Evolutionary conservation across 2,888 invertebrate species (phyloP).

Genomic region (Drosophila kanekoi): DNA sequence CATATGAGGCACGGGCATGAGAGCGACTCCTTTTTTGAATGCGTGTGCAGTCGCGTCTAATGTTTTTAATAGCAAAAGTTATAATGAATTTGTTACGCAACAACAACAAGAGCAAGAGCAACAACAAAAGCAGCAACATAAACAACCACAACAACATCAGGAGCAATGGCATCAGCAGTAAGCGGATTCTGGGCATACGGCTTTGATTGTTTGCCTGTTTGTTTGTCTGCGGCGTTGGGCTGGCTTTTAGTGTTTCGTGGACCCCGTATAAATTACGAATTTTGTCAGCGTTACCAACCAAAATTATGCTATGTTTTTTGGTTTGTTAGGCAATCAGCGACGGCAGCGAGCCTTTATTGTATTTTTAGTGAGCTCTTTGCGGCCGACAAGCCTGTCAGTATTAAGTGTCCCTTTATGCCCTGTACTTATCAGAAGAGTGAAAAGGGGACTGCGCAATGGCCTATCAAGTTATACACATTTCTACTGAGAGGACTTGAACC

Average conservation of each 20-base stretch:
- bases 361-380: slow-evolving; percentile 70
- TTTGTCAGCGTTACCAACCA: slow-evolving; percentile 52
- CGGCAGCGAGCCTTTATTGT: slow-evolving; percentile 58
- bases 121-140: slow-evolving; percentile 1
- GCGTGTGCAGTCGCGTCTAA: slow-evolving; percentile 68
- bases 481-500: no score
- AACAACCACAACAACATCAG: slow-evolving; percentile 21
- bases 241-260: slow-evolving; percentile 40
- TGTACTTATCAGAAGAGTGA: neutral
- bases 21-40: slow-evolving; percentile 49
- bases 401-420: slow-evolving; percentile 45
- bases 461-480: no score
- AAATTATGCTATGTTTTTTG: slow-evolving; percentile 65
- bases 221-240: slow-evolving; percentile 23
- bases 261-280: slow-evolving; percentile 54
- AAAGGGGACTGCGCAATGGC: no score
- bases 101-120: slow-evolving; percentile 33
- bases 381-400: slow-evolving; percentile 53
- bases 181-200: slow-evolving; percentile 37
- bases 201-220: slow-evolving; percentile 61
- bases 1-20: neutral
- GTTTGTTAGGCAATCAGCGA: slow-evolving; percentile 75
- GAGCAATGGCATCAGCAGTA: slow-evolving; percentile 25
- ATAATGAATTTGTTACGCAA: slow-evolving; percentile 77
- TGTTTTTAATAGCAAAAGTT: slow-evolving; percentile 80